Percentiles rank a stretch among this genome's conserved stretches.
These are phyloP conservation scores for Scytalopus superciliaris DNA, from an alignment of 2,113 vertebrate species.

Conservation along the genomic window DNA sequence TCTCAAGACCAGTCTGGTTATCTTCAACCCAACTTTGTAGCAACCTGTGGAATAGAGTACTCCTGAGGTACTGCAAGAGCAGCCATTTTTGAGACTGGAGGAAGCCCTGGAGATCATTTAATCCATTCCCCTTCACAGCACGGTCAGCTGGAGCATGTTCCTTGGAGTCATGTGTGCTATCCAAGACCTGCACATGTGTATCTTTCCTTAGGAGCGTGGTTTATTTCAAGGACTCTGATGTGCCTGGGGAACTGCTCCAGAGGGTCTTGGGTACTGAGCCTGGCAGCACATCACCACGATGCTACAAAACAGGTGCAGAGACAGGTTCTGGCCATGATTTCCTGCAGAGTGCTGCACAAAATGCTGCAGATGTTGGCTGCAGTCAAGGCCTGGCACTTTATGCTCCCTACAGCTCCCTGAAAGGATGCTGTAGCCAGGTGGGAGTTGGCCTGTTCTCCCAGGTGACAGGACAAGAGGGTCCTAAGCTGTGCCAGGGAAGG, in stretches of 20 bases:
- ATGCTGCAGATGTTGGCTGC: background rate
- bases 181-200: background rate
- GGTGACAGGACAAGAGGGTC: background rate
- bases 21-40: background rate
- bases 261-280: background rate
- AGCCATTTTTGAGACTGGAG: background rate
- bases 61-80: background rate
- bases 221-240: background rate
- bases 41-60: background rate
- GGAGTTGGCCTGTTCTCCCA: background rate
- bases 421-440: background rate
- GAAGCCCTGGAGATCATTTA: background rate
- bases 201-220: rapidly evolving
- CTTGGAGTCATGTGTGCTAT: background rate
- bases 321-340: background rate
- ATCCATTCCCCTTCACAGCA: background rate
- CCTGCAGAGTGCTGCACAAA: background rate
- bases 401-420: background rate
- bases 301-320: background rate
- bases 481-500: background rate
- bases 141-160: background rate
- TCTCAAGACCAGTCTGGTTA: background rate
- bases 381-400: background rate
- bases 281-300: rapidly evolving
- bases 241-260: background rate